Evolutionary conservation across 2,888 invertebrate species (phyloP), one percentile per base, ranked within the genome.

Genomic region (Cotesia congregata): DNA sequence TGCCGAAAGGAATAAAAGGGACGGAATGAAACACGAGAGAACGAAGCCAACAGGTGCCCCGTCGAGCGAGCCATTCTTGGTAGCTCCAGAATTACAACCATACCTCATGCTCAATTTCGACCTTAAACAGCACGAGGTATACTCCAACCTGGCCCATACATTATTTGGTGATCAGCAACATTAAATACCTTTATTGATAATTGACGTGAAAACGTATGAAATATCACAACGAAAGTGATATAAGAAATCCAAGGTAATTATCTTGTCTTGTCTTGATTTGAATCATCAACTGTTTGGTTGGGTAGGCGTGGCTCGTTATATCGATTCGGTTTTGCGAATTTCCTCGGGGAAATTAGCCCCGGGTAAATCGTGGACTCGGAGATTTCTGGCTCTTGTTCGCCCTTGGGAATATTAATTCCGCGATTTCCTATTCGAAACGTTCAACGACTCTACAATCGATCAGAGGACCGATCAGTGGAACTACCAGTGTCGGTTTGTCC

Each of bases 281-380:
- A 39, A 60, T 15, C 61, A 50, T 61, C 15, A 30, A 30, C 3
- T 30, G 30, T 30, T 30, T 30, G 30, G 30, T 30, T 30, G 3
- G 30, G 30, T 60, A 64, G 72, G 72, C 68, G 76, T 73, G 76
- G 69, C 68, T 72, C 69, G 68, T 76, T 73, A 76, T 76, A 73
- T 76, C 85, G 83, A 85, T 83, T 86, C 82, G 81, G 82, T 80
- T 50, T 50, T 7, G 82, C 82, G 83, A 86, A 86, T 87, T 87
- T 87, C 87, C 86, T 87, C 84, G 82, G 86, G 86, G 86, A 87
- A 86, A 86, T 86, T 87, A 86, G 85, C 81, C 83, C 50, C 81
- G 83, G 83, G 67, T 74, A 70, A 76, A 75, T 69, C 72, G 74
- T 64, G 75, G 69, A 72, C 20, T 72, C 71, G 59, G 67, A 64